Percentiles rank a stretch among this genome's conserved stretches.
phyloP scores from a whole-genome alignment of 2,797 vertebrate species.

The Sebastes oblongus region DNA sequence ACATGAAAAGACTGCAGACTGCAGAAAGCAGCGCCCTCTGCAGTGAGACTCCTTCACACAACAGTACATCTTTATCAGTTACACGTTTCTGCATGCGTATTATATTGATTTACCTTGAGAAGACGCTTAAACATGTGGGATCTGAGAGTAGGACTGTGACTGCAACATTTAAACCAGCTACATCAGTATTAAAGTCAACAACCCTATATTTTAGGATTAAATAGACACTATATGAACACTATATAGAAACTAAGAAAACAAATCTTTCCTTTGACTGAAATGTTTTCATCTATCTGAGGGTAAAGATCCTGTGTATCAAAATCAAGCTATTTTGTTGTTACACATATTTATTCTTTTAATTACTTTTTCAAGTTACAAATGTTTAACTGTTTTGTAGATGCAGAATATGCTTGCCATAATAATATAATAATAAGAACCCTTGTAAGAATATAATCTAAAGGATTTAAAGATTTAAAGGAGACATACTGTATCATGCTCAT shows the following conservation, averaged over 20 bases:
- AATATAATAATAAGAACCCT: not conserved
- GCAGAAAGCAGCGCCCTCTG: slow-evolving; percentile 7
- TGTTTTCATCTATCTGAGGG: not conserved
- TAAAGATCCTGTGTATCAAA: not conserved
- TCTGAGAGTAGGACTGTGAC: not conserved
- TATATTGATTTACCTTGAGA: not conserved
- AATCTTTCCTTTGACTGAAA: not conserved
- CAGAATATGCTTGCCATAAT: not conserved
- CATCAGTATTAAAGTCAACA: not conserved
- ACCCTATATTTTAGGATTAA: not conserved
- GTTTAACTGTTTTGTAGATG: not conserved
- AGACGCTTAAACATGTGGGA: not conserved
- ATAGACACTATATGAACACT: not conserved
- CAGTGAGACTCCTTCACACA: not conserved
- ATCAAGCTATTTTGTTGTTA: not conserved
- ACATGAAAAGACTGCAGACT: not conserved
- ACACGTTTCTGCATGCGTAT: not conserved
- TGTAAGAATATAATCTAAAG: not conserved
- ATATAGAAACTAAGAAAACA: not conserved
- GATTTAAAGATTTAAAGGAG: not conserved
- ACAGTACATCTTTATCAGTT: not conserved
- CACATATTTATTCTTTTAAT: not conserved
- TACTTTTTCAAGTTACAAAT: not conserved
- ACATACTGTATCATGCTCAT: not conserved
- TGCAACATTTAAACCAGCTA: not conserved